Evolutionary conservation across 2,797 vertebrate genomes (phyloP).

Genomic region (Lepilemur septentrionalis): DNA sequence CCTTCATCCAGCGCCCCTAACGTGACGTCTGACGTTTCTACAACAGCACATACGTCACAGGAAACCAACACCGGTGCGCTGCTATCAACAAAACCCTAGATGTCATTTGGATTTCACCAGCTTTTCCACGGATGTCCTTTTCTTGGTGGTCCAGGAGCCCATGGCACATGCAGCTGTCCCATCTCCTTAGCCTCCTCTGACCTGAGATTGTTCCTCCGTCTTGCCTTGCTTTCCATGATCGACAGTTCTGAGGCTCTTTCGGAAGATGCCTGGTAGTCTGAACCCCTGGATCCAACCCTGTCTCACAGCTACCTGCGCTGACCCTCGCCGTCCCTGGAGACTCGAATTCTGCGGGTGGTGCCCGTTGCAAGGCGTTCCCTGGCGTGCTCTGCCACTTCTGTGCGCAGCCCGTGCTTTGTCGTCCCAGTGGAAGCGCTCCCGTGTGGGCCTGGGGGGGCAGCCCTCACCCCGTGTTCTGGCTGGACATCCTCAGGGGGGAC

Average conservation of each 20-base stretch:
- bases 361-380: neutral
- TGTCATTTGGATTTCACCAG: neutral
- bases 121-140: neutral
- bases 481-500: no score
- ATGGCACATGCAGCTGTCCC: neutral
- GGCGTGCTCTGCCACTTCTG: neutral
- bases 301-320: neutral
- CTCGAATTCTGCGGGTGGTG: neutral
- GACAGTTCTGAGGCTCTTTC: neutral
- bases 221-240: neutral
- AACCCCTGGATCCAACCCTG: neutral
- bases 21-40: neutral
- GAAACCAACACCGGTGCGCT: neutral
- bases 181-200: neutral
- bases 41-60: accelerated
- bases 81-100: neutral
- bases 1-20: neutral
- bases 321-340: neutral
- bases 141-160: no score
- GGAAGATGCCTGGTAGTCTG: neutral
- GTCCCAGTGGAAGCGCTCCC: neutral
- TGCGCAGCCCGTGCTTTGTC: neutral
- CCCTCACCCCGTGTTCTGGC: neutral
- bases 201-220: neutral
- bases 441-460: neutral